Percentiles rank a stretch among this genome's conserved stretches.
phyloP scores from a whole-genome alignment of 1,140 invertebrate genomes.

The Neotoxoptera formosana region DNA sequence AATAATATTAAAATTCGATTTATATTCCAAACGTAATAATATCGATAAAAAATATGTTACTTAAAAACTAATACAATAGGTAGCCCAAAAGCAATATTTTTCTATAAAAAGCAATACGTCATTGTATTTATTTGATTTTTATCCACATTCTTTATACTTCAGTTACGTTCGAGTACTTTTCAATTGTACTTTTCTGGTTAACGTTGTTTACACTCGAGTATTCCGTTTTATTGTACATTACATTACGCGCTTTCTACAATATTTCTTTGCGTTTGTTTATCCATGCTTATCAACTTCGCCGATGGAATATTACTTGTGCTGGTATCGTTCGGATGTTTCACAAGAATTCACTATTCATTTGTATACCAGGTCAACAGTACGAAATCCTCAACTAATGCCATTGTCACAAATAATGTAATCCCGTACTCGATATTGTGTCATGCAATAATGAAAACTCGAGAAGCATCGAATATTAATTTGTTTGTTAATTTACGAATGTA shows the following conservation, averaged over 20 bases:
- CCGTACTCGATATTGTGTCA: background rate
- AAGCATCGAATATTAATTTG: background rate
- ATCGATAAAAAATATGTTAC: background rate
- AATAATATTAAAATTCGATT: background rate
- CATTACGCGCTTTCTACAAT: background rate
- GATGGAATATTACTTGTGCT: background rate
- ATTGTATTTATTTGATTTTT: constrained; percentile 26
- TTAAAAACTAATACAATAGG: background rate
- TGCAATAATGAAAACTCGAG: background rate
- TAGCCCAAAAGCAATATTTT: background rate
- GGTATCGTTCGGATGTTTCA: background rate
- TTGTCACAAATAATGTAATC: background rate
- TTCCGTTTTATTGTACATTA: constrained; percentile 39
- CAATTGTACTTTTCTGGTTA: constrained; percentile 29
- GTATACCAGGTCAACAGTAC: background rate
- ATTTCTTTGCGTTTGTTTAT: constrained; percentile 31
- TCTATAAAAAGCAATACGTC: background rate
- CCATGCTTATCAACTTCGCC: constrained; percentile 25
- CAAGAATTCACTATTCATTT: background rate
- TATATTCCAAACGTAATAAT: background rate
- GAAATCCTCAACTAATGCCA: background rate
- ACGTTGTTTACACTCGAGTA: constrained; percentile 25
- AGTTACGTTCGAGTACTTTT: background rate
- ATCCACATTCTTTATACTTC: background rate
- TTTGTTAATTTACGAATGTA: background rate